Percentiles rank a stretch among this genome's conserved stretches.
Evolutionary conservation across 2,797 vertebrate species (phyloP).

Genomic region (Macrochelys suwanniensis): DNA sequence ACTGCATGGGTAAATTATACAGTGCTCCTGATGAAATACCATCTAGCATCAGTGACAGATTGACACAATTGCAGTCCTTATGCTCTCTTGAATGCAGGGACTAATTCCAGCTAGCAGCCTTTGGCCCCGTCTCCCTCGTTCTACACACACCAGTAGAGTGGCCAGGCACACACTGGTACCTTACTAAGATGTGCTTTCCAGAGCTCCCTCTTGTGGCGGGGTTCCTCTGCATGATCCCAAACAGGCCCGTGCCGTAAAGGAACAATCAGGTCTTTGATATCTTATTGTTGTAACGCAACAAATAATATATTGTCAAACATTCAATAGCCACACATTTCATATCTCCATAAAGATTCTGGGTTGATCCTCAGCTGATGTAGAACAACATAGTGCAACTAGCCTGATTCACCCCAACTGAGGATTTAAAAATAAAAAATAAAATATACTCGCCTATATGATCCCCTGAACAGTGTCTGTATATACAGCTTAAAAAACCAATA

Average conservation of each 20-base stretch:
- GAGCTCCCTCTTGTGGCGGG: neutral
- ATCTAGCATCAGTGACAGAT: fast-evolving
- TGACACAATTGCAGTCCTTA: neutral
- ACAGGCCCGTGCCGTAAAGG: fast-evolving
- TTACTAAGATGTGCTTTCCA: neutral
- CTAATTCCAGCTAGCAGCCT: neutral
- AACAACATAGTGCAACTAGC: neutral
- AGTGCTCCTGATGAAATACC: neutral
- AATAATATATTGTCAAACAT: neutral
- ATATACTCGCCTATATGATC: constrained; percentile 12
- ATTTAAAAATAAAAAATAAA: neutral
- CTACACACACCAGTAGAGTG: neutral
- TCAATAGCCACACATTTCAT: neutral
- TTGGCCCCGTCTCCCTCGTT: neutral
- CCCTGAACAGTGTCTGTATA: neutral
- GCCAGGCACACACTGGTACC: neutral
- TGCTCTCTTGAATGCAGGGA: neutral
- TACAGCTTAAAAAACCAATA: constrained; percentile 27
- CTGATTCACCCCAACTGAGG: constrained; percentile 19
- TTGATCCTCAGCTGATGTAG: neutral
- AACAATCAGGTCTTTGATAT: neutral
- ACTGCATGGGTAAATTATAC: neutral
- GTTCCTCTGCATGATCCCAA: fast-evolving
- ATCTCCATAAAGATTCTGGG: neutral
- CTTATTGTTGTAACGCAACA: neutral